Evolutionary conservation across 2,113 vertebrate species (phyloP).

Genomic region (Heterocephalus glaber): DNA sequence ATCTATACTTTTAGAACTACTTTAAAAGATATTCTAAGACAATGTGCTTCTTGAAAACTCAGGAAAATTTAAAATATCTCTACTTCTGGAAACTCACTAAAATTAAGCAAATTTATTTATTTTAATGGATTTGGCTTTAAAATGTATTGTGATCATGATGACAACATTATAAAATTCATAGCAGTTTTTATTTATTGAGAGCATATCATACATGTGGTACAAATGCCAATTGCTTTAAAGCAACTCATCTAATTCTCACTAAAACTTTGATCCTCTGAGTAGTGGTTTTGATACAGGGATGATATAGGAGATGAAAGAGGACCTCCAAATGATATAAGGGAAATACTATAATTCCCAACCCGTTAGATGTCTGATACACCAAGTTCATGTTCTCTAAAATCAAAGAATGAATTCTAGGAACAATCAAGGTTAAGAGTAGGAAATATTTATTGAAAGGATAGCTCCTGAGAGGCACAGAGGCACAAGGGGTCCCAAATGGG

Average conservation of each 20-base stretch:
- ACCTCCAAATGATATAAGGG: no score
- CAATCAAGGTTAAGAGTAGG: no score
- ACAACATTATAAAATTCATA: background rate
- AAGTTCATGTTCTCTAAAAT: no score
- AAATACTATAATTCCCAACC: no score
- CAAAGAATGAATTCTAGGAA: no score
- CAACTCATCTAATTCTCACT: background rate
- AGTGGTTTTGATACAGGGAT: no score
- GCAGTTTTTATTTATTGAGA: background rate
- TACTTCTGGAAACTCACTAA: background rate
- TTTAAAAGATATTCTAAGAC: background rate
- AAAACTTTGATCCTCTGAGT: background rate
- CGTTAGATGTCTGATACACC: no score
- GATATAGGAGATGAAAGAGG: no score
- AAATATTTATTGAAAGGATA: no score
- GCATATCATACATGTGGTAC: accelerated
- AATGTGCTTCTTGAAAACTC: background rate
- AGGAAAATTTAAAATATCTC: background rate
- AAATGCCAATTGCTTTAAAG: background rate
- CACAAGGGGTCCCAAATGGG: no score
- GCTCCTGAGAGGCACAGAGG: no score
- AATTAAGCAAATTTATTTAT: background rate
- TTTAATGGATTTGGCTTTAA: background rate
- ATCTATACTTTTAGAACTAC: background rate
- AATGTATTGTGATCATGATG: background rate